Evolutionary conservation across 1,140 invertebrate genomes (phyloP), one percentile per base, ranked within the genome.

Genomic region (Aradophagus sp.): DNA sequence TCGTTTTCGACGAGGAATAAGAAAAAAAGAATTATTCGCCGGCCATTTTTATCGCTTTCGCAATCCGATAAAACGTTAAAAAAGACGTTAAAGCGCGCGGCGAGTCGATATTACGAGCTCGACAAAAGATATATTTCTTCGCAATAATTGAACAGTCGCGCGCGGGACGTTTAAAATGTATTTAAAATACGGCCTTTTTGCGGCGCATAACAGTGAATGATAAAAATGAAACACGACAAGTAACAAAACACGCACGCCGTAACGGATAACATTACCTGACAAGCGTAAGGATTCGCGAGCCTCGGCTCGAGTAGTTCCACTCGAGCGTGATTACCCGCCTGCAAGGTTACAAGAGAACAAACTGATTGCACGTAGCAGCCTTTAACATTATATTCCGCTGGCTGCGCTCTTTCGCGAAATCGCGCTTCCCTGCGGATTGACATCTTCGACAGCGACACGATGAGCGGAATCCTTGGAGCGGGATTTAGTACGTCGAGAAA

Each of bases 221-320:
- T 67, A 71, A 71, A 74, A 74, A 70, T 55, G 56, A 72, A 71
- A 59, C 63, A 66, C 61, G 58, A 73, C 59, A 74, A 73, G 72
- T 75, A 74, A 75, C 72, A 61, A 77, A 77, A 74, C 75, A 69
- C 55, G 59, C 59, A 56, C 58, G 59, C 66, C 48, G 50, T 63
- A 45, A 55, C 70, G 69, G 61, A 74, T 78, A 74, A 75, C 72
- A 76, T 78, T 73, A 76, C 76, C 69, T 72, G 74, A 76, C 69
- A 75, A 72, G 67, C 74, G 63, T 75, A 68, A 74, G 74, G 74
- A 73, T 76, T 69, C 74, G 56, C 71, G 59, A 47, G 68, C 45
- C 71, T 75, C 59, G 70, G 65, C 55, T 73, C 67, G 66, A 72
- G 73, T 69, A 58, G 66, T 72, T 70, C 56, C 71, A 73, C 70